Percentiles rank a stretch among this genome's conserved stretches.
phyloP scores from a whole-genome alignment of 2,113 vertebrate species.

The Tetraodon nigroviridis region DNA sequence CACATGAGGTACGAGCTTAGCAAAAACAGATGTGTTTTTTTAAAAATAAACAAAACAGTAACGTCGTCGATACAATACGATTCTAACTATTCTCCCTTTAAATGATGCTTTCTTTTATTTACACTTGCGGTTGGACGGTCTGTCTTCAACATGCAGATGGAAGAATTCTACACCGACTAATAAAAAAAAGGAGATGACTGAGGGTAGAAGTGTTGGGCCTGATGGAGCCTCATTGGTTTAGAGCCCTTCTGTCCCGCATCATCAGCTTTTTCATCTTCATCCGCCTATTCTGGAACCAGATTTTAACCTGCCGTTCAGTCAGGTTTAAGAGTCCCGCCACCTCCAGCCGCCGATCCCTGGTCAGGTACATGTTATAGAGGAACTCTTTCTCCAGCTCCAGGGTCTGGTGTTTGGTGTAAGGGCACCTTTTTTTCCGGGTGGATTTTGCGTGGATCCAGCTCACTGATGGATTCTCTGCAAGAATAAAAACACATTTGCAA shows the following conservation, averaged over 20 bases:
- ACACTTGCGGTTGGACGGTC: slow-evolving; percentile 17
- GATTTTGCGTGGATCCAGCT: slow-evolving; percentile 71
- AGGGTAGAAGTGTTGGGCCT: slow-evolving; percentile 1
- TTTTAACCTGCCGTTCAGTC: slow-evolving; percentile 71
- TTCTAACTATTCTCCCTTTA: slow-evolving; percentile 2
- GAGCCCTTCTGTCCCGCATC: slow-evolving; percentile 65
- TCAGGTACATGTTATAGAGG: slow-evolving; percentile 74
- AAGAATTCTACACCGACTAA: slow-evolving; percentile 3
- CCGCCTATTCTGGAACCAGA: slow-evolving; percentile 73
- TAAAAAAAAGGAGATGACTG: slow-evolving; percentile 18
- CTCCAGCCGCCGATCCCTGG: slow-evolving; percentile 68
- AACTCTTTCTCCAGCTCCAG: slow-evolving; percentile 75
- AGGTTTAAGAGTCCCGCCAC: slow-evolving; percentile 67
- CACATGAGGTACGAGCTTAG: slow-evolving; percentile 20
- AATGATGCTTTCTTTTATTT: slow-evolving; percentile 18
- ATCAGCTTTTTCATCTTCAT: slow-evolving; percentile 76
- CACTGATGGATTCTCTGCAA: slow-evolving; percentile 59
- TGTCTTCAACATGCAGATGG: slow-evolving; percentile 35
- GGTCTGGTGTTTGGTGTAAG: slow-evolving; percentile 71
- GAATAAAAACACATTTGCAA: too few relatives aligned
- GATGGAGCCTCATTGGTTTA: slow-evolving; percentile 46
- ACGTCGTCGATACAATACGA: slow-evolving; percentile 19
- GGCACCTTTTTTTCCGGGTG: slow-evolving; percentile 67
- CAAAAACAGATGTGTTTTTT: slow-evolving; percentile 36
- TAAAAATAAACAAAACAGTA: neutral